Conservation (phyloP, 2,113 vertebrate species). For the Pogona vitticeps region DNA sequence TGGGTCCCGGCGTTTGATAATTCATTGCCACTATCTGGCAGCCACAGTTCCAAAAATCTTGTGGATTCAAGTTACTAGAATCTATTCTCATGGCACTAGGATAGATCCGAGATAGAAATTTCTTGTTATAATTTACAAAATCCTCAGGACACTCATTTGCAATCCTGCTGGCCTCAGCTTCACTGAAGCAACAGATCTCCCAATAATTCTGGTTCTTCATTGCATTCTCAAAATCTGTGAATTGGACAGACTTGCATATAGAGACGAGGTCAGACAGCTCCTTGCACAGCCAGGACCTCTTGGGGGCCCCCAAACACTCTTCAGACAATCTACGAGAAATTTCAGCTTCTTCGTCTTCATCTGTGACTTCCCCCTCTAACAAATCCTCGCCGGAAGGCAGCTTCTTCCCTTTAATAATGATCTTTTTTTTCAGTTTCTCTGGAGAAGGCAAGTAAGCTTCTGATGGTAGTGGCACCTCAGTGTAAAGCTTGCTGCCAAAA, state of each 20-base stretch:
- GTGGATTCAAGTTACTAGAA: slow-evolving; percentile 96
- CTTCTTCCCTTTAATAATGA: slow-evolving; percentile 93
- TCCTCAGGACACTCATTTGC: slow-evolving; percentile 94
- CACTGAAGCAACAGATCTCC: slow-evolving; percentile 93
- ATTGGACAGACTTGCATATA: slow-evolving; percentile 83
- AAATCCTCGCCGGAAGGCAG: slow-evolving; percentile 80
- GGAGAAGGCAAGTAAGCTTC: slow-evolving; percentile 88
- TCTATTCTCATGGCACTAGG: slow-evolving; percentile 94
- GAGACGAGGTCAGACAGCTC: slow-evolving; percentile 92
- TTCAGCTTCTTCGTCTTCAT: slow-evolving; percentile 95
- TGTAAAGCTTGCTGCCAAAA: slow-evolving; percentile 88
- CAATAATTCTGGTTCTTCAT: slow-evolving; percentile 88
- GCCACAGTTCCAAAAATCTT: slow-evolving; percentile 97
- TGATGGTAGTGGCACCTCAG: slow-evolving; percentile 77
- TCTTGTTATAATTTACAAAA: slow-evolving; percentile 96
- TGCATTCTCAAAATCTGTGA: slow-evolving; percentile 88
- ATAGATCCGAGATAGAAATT: slow-evolving; percentile 88
- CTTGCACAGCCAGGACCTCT: slow-evolving; percentile 84
- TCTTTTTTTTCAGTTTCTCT: slow-evolving; percentile 88
- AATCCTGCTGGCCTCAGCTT: slow-evolving; percentile 90
- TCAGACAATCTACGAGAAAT: slow-evolving; percentile 80
- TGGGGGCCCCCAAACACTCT: slow-evolving; percentile 77
- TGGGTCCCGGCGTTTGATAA: slow-evolving; percentile 95
- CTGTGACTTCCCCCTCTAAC: slow-evolving; percentile 91
- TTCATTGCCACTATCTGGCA: slow-evolving; percentile 97